These are phyloP conservation scores for Hololepta plana DNA, from an alignment of 2,888 invertebrate genomes.

Conservation along the genomic window DNA sequence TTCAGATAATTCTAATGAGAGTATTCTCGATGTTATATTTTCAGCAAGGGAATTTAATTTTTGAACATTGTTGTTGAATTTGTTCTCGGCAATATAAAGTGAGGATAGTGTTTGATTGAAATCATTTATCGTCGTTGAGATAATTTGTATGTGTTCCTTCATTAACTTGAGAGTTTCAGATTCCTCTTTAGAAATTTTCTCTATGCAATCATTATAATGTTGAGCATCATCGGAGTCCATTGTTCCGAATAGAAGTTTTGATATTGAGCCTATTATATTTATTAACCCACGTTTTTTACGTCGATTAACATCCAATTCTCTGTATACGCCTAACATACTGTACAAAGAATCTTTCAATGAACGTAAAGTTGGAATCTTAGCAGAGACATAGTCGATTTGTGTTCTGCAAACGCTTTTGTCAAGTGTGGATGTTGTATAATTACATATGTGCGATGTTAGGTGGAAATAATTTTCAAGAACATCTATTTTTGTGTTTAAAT, in stretches of 20 bases:
- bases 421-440: neutral
- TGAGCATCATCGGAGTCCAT: neutral
- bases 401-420: neutral
- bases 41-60: too few species aligned
- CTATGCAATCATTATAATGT: neutral
- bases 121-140: neutral
- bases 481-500: slow-evolving; percentile 1
- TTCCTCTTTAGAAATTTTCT: neutral
- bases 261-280: neutral
- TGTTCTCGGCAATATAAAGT: too few species aligned
- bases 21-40: too few species aligned
- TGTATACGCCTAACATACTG: neutral
- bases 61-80: too few species aligned
- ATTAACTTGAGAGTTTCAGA: neutral
- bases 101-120: neutral
- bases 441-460: too few species aligned
- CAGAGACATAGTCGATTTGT: too few species aligned
- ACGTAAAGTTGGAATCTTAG: neutral
- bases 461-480: too few species aligned
- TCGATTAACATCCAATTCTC: neutral
- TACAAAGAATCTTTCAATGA: neutral
- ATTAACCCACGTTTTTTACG: neutral
- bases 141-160: neutral
- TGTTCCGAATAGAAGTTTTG: slow-evolving; percentile 1
- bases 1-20: too few species aligned